Evolutionary conservation across 30 jellyfish, hydroid and myxozoan species (phyloP), one percentile per base, ranked within the genome.

Genomic region (Cassiopea andromeda): DNA sequence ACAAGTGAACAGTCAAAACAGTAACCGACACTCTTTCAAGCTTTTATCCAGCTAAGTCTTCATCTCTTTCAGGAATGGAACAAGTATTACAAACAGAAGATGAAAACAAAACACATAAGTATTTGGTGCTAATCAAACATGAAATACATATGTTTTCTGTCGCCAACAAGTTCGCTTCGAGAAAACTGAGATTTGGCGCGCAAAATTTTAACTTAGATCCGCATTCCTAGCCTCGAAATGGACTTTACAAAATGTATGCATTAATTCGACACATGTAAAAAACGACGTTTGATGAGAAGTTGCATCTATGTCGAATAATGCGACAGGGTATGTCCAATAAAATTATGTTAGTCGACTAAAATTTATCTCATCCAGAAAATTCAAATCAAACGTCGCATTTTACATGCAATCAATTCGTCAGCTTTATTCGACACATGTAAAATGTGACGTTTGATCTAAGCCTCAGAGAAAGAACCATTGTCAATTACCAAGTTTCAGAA

Each of bases 231-330:
- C 64, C 64, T 54, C 64, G 64, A 10, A 54, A 54, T 54, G 64
- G 64, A 54, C 12, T 54, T 3, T 54, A 54, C 43, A 10, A 47
- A 78, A 78, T 78, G 48, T 48, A 78, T 78, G 87, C 87, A 44
- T 78, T 60, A 47, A 19, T 78, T 78, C 77, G 87, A 44, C 87
- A 78, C 87, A 78, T 38, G 87, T 16, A 50, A 50, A 78, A 9
- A 19, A 15, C 87, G 77, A 78, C 77, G 87, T 78, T 78, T 60
- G 58, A 78, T 60, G 48, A 13, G 75, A 58, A 2, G 87, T 78
- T 46, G 87, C 87, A 16, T 69, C 46, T 19, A 18, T 9, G 87
- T 78, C 87, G 87, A 43, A 78, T 78, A 78, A 78, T 78, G 87
- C 87, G 77, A 78, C 87, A 19, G 18, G 72, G 60, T 50, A 44